A percentile compares a stretch with the other conserved stretches of the same genome.
phyloP scores from a whole-genome alignment of 2,888 invertebrate species.

The Patella pellucida region DNA sequence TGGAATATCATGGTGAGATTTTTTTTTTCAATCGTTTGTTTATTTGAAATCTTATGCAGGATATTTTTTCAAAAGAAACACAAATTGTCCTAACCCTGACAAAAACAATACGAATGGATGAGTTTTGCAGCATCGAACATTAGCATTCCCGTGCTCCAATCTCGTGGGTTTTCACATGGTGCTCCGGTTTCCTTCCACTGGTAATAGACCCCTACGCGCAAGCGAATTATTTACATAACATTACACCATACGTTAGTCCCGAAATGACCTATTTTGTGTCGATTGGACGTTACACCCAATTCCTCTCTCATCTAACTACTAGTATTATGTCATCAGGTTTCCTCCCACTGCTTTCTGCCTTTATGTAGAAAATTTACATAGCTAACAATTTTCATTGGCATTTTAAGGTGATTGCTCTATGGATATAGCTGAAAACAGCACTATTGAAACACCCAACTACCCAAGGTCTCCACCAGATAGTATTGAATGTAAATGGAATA shows the following conservation, averaged over 20 bases:
- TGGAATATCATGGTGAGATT: conserved; percentile 30
- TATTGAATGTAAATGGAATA: conserved; percentile 6
- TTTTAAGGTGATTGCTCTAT: conserved; percentile 10
- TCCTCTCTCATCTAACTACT: too few relatives aligned
- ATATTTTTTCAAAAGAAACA: not conserved
- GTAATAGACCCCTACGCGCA: too few relatives aligned
- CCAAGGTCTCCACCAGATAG: conserved; percentile 5
- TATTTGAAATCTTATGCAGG: too few relatives aligned
- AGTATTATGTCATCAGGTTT: too few relatives aligned
- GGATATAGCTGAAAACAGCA: not conserved
- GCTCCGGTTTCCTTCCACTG: too few relatives aligned
- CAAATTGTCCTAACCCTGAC: not conserved
- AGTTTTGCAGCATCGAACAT: not conserved
- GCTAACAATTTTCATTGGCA: not conserved
- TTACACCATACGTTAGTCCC: too few relatives aligned
- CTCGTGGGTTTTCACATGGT: too few relatives aligned
- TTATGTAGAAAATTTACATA: conserved; percentile 12
- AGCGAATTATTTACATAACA: too few relatives aligned
- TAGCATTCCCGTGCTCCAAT: not conserved
- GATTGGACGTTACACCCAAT: too few relatives aligned
- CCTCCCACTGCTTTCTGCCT: not conserved
- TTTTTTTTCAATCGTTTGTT: too few relatives aligned
- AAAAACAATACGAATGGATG: conserved; percentile 6
- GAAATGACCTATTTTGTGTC: too few relatives aligned
- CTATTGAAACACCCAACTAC: conserved; percentile 10